A percentile compares a stretch with the other conserved stretches of the same genome.
Conservation (phyloP, 1,140 invertebrate species). For the Armadillidium nasatum region DNA sequence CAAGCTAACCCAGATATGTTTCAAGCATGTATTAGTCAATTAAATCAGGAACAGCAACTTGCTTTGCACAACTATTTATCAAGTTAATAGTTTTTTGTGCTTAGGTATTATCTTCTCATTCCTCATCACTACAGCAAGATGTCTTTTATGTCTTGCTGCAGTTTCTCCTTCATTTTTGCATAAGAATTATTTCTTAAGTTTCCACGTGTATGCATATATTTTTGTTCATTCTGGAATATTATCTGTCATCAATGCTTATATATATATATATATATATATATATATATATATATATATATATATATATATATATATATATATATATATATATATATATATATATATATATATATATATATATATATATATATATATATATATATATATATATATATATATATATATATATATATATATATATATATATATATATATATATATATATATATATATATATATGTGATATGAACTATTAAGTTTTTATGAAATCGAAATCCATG, state of each 20-base stretch:
- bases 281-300: slow-evolving; percentile 24
- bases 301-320: slow-evolving; percentile 37
- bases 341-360: slow-evolving; percentile 37
- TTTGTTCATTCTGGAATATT: background rate
- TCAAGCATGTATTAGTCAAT: slow-evolving; percentile 68
- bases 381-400: slow-evolving; percentile 28
- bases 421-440: slow-evolving; percentile 29
- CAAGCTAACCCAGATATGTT: slow-evolving; percentile 64
- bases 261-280: slow-evolving; percentile 30
- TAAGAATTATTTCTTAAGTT: slow-evolving; percentile 18
- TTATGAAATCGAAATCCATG: too few species aligned
- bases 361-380: slow-evolving; percentile 18
- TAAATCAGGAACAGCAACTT: slow-evolving; percentile 73
- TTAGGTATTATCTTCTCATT: slow-evolving; percentile 27
- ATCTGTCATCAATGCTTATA: slow-evolving; percentile 18
- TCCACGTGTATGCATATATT: slow-evolving; percentile 16
- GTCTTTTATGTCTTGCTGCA: background rate
- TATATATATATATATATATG: slow-evolving; percentile 12
- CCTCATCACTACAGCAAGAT: background rate
- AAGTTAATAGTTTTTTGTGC: background rate
- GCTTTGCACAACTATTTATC: slow-evolving; percentile 66
- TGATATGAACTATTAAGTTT: too few species aligned
- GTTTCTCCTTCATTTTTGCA: slow-evolving; percentile 3
- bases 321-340: slow-evolving; percentile 29
- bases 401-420: slow-evolving; percentile 15